phyloP scores from a whole-genome alignment of 2,888 invertebrate genomes.

The Nemotelus pantherinus region DNA sequence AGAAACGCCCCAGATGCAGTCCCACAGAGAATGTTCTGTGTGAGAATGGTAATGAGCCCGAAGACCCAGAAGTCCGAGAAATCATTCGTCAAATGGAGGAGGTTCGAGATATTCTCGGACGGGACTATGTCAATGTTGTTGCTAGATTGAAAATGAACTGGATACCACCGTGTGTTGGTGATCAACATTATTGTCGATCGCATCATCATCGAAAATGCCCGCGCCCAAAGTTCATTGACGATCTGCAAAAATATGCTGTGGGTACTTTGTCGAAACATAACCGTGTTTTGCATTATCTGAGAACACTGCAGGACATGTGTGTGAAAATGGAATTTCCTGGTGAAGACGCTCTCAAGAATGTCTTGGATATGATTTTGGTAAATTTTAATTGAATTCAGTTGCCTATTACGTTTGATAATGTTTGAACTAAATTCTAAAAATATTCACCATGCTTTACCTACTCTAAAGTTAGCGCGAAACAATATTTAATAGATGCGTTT shows the following conservation, averaged over 20 bases:
- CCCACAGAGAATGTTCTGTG: too few relatives aligned
- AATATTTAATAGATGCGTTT: too few relatives aligned
- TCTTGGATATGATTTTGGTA: constrained; percentile 61
- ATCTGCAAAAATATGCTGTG: constrained; percentile 35
- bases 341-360: constrained; percentile 57
- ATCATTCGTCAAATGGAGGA: constrained; percentile 15
- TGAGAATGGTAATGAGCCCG: background rate
- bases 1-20: too few relatives aligned
- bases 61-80: constrained; percentile 13
- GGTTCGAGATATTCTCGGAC: constrained; percentile 56
- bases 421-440: background rate
- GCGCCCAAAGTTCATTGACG: constrained; percentile 56
- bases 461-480: too few relatives aligned
- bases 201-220: constrained; percentile 57
- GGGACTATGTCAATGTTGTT: constrained; percentile 58
- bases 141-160: constrained; percentile 57
- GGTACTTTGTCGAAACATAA: constrained; percentile 51
- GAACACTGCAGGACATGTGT: constrained; percentile 57
- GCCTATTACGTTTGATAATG: background rate
- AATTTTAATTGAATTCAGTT: constrained; percentile 38
- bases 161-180: constrained; percentile 58
- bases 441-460: constrained; percentile 26
- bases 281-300: constrained; percentile 54
- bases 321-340: constrained; percentile 60
- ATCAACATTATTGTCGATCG: constrained; percentile 57